A percentile compares a stretch with the other conserved stretches of the same genome.
Evolutionary conservation across 2,113 vertebrate species (phyloP).

Genomic region (Cephalophus harveyi): DNA sequence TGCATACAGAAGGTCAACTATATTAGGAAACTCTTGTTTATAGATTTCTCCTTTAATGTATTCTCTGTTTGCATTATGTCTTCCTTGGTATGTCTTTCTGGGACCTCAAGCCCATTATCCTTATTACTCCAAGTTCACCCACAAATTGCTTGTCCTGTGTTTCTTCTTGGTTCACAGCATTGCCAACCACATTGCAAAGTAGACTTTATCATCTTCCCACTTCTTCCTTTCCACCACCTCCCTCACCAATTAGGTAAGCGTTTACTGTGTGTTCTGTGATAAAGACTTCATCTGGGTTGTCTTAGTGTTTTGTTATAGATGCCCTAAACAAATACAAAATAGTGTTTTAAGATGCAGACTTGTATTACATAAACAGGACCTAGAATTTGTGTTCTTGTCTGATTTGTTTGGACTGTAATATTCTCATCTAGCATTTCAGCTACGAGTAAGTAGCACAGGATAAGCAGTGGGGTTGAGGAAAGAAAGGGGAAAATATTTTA

Average conservation of each 20-base stretch:
- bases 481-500: background rate
- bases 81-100: background rate
- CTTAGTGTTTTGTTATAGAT: conserved; percentile 9
- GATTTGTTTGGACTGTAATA: background rate
- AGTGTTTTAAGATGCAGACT: background rate
- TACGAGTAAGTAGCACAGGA: background rate
- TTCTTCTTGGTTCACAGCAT: background rate
- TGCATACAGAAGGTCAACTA: background rate
- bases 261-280: background rate
- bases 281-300: background rate
- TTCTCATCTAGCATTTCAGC: background rate
- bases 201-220: background rate
- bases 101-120: background rate
- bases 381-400: background rate
- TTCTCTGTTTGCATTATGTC: background rate
- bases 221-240: background rate
- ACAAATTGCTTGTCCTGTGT: background rate
- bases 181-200: background rate
- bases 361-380: background rate
- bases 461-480: background rate
- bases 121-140: background rate
- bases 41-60: background rate
- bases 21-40: background rate
- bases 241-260: background rate
- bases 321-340: background rate